Conservation (phyloP, 64 coral and sea anemone genomes). For the Astreopora myriophthalma region DNA sequence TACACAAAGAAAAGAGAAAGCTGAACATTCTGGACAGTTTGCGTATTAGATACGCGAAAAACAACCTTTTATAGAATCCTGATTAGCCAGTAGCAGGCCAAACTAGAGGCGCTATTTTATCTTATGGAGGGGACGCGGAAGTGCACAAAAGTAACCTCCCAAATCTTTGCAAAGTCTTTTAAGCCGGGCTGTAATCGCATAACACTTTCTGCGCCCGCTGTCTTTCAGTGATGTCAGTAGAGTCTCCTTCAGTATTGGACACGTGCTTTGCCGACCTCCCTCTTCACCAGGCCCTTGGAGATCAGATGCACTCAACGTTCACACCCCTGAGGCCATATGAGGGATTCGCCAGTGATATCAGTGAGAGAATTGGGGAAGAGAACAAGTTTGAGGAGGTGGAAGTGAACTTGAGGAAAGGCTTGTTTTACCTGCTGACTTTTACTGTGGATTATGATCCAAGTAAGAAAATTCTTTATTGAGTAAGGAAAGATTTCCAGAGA, state of each 20-base stretch:
- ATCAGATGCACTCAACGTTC: conserved; percentile 32
- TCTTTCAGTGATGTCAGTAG: conserved; percentile 32
- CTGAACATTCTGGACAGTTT: too few species aligned
- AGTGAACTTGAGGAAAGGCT: not conserved
- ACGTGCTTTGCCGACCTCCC: conserved; percentile 8
- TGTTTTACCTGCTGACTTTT: conserved; percentile 45
- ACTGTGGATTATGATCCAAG: conserved; percentile 38
- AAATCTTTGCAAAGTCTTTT: too few species aligned
- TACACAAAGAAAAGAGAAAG: too few species aligned
- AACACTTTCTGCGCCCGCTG: not conserved
- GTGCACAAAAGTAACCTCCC: too few species aligned
- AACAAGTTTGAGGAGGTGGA: not conserved
- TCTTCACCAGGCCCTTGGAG: conserved; percentile 45
- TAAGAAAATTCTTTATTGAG: not conserved
- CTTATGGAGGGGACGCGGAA: too few species aligned
- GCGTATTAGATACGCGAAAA: too few species aligned
- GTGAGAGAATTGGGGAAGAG: not conserved
- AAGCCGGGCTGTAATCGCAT: too few species aligned
- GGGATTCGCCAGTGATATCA: conserved; percentile 46
- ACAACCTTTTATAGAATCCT: too few species aligned
- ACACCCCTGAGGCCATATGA: conserved; percentile 31
- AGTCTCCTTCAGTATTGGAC: conserved; percentile 35
- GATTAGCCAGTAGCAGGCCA: too few species aligned
- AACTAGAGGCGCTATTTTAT: too few species aligned
- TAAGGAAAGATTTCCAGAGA: not conserved